phyloP scores from a whole-genome alignment of 2,797 vertebrate species.

The Eurystomus glaucurus region DNA sequence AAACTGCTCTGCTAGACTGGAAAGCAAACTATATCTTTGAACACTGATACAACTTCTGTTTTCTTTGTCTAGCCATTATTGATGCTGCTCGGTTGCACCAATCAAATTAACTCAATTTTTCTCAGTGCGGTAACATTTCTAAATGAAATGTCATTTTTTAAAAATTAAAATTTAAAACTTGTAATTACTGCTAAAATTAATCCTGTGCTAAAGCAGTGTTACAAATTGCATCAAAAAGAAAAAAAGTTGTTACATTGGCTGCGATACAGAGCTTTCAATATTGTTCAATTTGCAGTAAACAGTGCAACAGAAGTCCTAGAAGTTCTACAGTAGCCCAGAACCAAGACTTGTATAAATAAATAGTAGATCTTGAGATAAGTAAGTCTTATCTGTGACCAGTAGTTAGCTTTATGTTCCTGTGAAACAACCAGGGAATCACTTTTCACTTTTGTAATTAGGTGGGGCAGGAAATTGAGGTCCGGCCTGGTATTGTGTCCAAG shows the following conservation, averaged over 20 bases:
- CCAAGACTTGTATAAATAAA: background rate
- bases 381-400: background rate
- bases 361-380: background rate
- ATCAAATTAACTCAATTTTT: background rate
- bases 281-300: background rate
- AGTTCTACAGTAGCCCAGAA: background rate
- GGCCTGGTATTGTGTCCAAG: slow-evolving; percentile 98
- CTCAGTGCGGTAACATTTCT: background rate
- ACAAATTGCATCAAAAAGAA: background rate
- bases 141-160: background rate
- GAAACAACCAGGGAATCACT: background rate
- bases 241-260: background rate
- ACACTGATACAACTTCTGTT: background rate
- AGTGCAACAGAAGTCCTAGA: background rate
- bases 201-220: background rate
- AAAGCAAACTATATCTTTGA: background rate
- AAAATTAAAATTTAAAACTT: background rate
- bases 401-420: background rate
- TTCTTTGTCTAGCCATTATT: background rate
- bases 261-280: background rate
- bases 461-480: slow-evolving; percentile 97
- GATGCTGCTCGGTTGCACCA: background rate
- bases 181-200: background rate
- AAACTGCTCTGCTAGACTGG: background rate
- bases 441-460: slow-evolving; percentile 85